A percentile compares a stretch with the other conserved stretches of the same genome.
Evolutionary conservation across 2,888 invertebrate species (phyloP).

Genomic region (Epinotia ramella): DNA sequence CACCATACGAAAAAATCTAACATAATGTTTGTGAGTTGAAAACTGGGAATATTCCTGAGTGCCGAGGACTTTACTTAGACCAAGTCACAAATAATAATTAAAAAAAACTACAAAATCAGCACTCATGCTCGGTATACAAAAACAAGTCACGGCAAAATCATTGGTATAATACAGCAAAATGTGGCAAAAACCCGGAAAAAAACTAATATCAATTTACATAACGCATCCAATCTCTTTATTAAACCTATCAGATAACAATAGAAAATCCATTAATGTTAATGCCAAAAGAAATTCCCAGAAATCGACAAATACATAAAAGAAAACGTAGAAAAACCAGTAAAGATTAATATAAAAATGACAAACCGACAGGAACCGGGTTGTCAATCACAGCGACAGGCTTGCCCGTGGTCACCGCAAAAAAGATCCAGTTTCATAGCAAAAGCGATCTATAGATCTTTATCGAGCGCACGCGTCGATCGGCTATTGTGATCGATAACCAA

Average conservation of each 20-base stretch:
- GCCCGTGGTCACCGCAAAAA: conserved; percentile 67
- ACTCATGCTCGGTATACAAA: not conserved
- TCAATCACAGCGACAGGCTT: conserved; percentile 49
- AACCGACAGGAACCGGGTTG: conserved; percentile 32
- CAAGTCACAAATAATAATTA: too few relatives aligned
- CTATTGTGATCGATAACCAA: conserved; percentile 68
- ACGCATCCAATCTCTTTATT: not conserved
- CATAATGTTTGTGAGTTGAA: too few relatives aligned
- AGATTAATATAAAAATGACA: conserved; percentile 39
- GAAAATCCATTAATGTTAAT: conserved; percentile 4
- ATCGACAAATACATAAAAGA: conserved; percentile 26
- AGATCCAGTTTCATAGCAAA: conserved; percentile 66
- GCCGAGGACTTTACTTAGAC: too few relatives aligned
- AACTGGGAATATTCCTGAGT: too few relatives aligned
- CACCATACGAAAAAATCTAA: too few relatives aligned
- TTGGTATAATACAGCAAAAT: not conserved
- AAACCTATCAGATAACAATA: not conserved
- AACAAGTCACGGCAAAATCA: not conserved
- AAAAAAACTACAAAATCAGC: not conserved
- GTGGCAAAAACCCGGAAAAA: not conserved
- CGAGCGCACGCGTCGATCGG: conserved; percentile 65
- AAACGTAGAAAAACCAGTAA: conserved; percentile 39
- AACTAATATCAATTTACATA: not conserved
- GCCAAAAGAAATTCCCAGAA: conserved; percentile 9
- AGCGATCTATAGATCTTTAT: conserved; percentile 70